phyloP scores from a whole-genome alignment of 2,797 vertebrate species.

The Sebastes hubbsi region DNA sequence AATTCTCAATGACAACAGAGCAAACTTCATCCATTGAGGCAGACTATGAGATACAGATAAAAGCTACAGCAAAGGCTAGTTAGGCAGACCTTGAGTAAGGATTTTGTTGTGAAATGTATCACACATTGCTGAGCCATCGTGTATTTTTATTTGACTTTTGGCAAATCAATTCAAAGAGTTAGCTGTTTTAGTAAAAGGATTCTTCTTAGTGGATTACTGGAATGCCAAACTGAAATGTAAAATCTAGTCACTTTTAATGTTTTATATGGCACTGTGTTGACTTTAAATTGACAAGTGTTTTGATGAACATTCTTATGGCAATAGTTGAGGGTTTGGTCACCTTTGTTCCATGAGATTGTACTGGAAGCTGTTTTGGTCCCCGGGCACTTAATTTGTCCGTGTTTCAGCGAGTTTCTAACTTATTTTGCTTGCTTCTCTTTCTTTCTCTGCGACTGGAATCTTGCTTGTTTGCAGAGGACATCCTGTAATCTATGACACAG shows the following conservation, averaged over 20 bases:
- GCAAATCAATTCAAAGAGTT: neutral
- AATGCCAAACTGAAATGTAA: neutral
- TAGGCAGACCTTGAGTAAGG: neutral
- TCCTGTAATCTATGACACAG: slow-evolving; percentile 78
- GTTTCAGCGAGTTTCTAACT: slow-evolving; percentile 25
- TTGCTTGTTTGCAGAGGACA: slow-evolving; percentile 72
- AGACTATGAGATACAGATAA: neutral
- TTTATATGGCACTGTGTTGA: neutral
- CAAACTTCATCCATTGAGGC: neutral
- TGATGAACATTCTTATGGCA: no score
- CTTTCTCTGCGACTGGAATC: slow-evolving; percentile 45
- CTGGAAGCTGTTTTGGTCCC: neutral
- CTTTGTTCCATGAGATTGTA: neutral
- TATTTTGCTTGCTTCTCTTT: slow-evolving; percentile 22
- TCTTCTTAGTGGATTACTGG: neutral
- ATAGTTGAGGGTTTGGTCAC: neutral
- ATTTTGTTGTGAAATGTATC: neutral
- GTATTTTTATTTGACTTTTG: no score
- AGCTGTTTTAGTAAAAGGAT: neutral
- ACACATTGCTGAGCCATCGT: neutral
- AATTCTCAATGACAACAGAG: neutral
- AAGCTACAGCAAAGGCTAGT: neutral
- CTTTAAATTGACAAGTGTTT: neutral
- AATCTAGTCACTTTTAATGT: neutral
- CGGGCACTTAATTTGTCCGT: neutral